Evolutionary conservation across 2,113 vertebrate species (phyloP).

Genomic region (Donacobius atricapilla): DNA sequence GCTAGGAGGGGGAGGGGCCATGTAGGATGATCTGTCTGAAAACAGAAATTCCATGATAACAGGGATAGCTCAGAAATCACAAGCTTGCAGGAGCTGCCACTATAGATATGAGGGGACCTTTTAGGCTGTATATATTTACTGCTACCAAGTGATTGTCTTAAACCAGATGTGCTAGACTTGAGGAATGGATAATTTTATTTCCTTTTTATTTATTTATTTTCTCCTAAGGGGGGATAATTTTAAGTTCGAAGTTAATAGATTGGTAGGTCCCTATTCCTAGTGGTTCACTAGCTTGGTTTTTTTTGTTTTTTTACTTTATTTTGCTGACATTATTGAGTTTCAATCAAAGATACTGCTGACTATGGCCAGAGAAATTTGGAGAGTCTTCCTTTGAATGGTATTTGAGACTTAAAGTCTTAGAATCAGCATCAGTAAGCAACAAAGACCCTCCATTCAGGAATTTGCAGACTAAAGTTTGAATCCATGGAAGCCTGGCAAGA

Average conservation of each 20-base stretch:
- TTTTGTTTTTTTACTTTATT: not conserved
- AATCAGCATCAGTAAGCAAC: not conserved
- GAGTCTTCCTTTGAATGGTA: not conserved
- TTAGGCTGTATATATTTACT: not conserved
- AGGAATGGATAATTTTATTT: not conserved
- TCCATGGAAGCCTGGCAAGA: not conserved
- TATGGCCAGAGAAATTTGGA: not conserved
- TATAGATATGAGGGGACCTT: rapidly evolving
- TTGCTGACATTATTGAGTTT: not conserved
- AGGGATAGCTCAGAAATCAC: not conserved
- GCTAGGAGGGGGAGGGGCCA: not conserved
- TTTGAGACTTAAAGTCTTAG: not conserved
- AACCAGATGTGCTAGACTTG: not conserved
- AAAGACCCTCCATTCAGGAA: not conserved
- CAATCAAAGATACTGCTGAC: not conserved
- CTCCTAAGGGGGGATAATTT: not conserved
- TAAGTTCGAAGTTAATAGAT: not conserved
- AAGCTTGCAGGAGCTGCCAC: not conserved
- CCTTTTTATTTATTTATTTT: not conserved
- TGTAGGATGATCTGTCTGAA: conserved; percentile 3
- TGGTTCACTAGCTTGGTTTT: not conserved
- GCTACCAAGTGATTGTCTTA: not conserved
- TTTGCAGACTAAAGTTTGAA: not conserved
- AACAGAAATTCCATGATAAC: not conserved
- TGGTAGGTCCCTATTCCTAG: not conserved